These are phyloP conservation scores for Bothrops jararaca DNA, from an alignment of 2,113 vertebrate species.

Conservation along the genomic window DNA sequence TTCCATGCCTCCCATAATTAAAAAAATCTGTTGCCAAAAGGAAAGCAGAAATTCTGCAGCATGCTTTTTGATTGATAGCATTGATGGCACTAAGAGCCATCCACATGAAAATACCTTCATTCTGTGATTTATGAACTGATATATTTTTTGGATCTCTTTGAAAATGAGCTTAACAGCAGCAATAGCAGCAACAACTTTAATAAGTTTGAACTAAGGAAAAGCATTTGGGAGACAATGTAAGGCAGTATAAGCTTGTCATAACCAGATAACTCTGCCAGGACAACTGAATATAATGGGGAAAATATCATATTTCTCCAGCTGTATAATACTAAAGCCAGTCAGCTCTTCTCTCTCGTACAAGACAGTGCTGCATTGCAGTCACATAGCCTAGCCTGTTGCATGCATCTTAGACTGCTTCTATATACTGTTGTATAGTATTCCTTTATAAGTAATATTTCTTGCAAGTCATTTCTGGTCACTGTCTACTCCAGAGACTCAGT, in stretches of 20 bases:
- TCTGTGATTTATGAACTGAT: not conserved
- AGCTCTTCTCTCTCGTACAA: not conserved
- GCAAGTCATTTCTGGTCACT: not conserved
- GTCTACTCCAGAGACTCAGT: not conserved
- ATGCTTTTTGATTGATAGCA: not conserved
- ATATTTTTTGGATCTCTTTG: not conserved
- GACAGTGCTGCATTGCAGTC: conserved; percentile 53
- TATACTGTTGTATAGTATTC: not conserved
- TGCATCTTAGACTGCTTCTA: not conserved
- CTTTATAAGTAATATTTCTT: conserved; percentile 9
- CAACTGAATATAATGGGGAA: not conserved
- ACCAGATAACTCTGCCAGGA: not conserved
- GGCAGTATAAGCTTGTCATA: not conserved
- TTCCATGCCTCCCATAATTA: not conserved
- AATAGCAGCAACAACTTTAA: not conserved
- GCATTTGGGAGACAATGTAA: not conserved
- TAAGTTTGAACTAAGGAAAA: not conserved
- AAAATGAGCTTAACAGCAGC: not conserved
- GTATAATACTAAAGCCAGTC: not conserved
- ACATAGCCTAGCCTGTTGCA: not conserved
- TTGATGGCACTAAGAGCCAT: not conserved
- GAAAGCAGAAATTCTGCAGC: not conserved
- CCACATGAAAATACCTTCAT: not conserved
- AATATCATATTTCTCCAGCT: not conserved
- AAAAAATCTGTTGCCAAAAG: not conserved